These are phyloP conservation scores for Halocynthia roretzi DNA, from an alignment of 23 tunicate species.

Conservation along the genomic window DNA sequence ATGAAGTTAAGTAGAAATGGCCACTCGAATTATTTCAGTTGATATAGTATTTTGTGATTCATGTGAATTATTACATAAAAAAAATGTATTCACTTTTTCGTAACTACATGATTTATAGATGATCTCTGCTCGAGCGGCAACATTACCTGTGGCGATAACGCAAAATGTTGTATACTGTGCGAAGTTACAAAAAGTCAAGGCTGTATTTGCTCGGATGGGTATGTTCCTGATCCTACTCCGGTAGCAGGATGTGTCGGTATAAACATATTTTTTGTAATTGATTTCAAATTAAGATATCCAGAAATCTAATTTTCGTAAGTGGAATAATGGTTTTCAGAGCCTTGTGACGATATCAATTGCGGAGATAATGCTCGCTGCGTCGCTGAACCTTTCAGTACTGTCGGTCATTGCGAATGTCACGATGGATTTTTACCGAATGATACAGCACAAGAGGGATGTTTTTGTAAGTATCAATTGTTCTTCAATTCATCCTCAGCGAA, in stretches of 20 bases:
- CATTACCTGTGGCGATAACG: neutral
- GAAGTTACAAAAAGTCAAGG: neutral
- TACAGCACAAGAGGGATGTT: neutral
- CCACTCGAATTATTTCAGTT: too few relatives aligned
- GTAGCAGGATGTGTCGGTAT: constrained; percentile 1
- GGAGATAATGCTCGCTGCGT: neutral
- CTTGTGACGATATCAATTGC: neutral
- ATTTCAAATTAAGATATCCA: neutral
- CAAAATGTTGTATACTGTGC: neutral
- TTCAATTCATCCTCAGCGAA: too few relatives aligned
- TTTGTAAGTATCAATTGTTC: neutral
- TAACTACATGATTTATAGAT: too few relatives aligned
- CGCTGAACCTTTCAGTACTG: neutral
- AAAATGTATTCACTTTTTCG: too few relatives aligned
- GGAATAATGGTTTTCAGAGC: neutral
- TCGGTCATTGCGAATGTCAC: neutral
- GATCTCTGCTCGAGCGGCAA: neutral
- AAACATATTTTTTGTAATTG: neutral
- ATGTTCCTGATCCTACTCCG: neutral
- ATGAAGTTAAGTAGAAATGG: too few relatives aligned
- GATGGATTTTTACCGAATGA: neutral
- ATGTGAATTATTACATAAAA: too few relatives aligned
- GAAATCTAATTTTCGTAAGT: neutral
- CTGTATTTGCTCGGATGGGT: neutral
- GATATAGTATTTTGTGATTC: too few relatives aligned